Base-by-base conservation (phyloP, 2,888 invertebrate genomes). In the Agonopterix subpropinquella region DNA sequence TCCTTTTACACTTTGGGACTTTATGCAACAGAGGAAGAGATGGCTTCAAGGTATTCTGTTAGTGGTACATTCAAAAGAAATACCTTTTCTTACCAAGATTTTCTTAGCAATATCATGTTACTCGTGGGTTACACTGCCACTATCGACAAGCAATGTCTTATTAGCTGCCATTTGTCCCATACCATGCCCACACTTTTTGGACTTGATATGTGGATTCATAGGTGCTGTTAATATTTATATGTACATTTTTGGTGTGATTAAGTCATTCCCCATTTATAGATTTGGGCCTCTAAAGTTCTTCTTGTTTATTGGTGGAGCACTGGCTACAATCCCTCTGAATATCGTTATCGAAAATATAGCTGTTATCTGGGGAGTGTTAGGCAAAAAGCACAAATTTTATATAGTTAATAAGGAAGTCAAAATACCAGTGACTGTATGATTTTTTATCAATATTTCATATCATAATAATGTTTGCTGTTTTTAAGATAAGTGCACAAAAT, bases 221-320 rank as follows among this genome's bases (percentile, higher is more conserved):
- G 98, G 95, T 55, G 97, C 96, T 53, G 95, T 98, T 51, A 98
- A 96, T 79, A 95, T 98, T 71, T 98, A 98, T 80, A 98, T 98
- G 98, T 98, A 98, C 78, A 92, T 98, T 55, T 98, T 98, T 82
- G 98, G 98, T 55, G 98, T 98, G n/a, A 92, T 98, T 47, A 98
- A 98, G 79, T 98, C 98, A 49, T 98, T 98, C 74, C 96, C 96
- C 15, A 87, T 97, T 37, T 94, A 96, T 78, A 92, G 96, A 67
- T 94, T 95, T 75, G 97, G 98, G 9, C 82, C 95, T 53, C 70
- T 93, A 41, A 92, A 93, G 73, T 96, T 96, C 73, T 70, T 93
- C 51, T 82, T 96, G 50, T 96, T 95, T 73, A 92, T 97, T 53
- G 89, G 93, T 53, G 98, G 97, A 43, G 97, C 97, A 4, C 87